Evolutionary conservation across 2,888 invertebrate genomes (phyloP).

Genomic region (Cordilura impudica): DNA sequence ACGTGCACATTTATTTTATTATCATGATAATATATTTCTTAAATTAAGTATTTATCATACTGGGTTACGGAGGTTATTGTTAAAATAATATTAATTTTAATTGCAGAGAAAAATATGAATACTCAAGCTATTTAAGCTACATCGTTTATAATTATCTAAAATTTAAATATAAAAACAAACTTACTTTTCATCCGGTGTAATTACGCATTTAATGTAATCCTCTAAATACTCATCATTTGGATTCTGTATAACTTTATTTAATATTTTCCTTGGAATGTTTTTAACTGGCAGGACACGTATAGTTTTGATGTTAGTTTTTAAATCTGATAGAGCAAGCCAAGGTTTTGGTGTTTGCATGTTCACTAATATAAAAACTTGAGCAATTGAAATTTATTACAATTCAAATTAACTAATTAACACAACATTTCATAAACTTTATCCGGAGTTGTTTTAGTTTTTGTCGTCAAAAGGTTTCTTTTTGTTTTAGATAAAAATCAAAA

Average conservation of each 20-base stretch:
- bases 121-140: too few species aligned
- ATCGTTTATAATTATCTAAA: too few species aligned
- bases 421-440: background rate
- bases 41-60: too few species aligned
- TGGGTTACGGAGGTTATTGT: too few species aligned
- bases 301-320: background rate
- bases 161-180: constrained; percentile 14
- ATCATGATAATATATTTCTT: too few species aligned
- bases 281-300: background rate
- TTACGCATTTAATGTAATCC: constrained; percentile 72
- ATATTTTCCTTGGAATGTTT: constrained; percentile 2
- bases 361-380: background rate
- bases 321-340: background rate
- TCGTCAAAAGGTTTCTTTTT: background rate
- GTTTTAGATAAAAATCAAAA: background rate
- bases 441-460: background rate
- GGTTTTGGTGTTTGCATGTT: background rate
- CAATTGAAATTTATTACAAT: background rate
- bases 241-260: background rate
- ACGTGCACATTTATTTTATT: too few species aligned
- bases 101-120: too few species aligned
- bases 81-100: too few species aligned
- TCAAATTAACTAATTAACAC: background rate
- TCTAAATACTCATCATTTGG: constrained; percentile 66
- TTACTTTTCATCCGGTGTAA: constrained; percentile 71